Evolutionary conservation across 1,140 invertebrate species (phyloP).

Genomic region (Agraylea sexmaculata): DNA sequence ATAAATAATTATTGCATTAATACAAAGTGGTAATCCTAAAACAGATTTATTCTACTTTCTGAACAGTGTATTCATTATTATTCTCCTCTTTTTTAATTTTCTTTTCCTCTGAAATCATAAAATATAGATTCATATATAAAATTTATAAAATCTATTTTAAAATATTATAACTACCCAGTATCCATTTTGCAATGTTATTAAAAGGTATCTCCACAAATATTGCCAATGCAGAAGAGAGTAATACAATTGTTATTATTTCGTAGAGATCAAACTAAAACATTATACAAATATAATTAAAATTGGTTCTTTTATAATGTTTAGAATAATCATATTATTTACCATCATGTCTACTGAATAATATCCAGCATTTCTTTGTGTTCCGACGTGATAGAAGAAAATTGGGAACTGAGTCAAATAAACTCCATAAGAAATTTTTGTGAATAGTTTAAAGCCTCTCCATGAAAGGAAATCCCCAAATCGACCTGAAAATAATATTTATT

Average conservation of each 20-base stretch:
- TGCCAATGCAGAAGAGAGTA: conserved; percentile 29
- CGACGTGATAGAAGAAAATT: conserved; percentile 46
- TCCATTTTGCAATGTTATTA: conserved; percentile 36
- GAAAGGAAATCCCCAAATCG: conserved; percentile 32
- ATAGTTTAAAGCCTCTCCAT: conserved; percentile 40
- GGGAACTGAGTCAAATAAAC: conserved; percentile 48
- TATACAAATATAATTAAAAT: conserved; percentile 1
- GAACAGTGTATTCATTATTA: too few species aligned
- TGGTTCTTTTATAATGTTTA: conserved; percentile 1
- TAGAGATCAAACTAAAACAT: conserved; percentile 32
- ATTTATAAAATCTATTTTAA: background rate
- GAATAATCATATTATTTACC: conserved; percentile 25
- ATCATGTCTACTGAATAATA: conserved; percentile 33
- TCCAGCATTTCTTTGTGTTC: conserved; percentile 35
- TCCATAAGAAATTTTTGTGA: conserved; percentile 48
- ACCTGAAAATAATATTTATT: conserved; percentile 24
- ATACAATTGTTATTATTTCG: conserved; percentile 28
- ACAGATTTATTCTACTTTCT: too few species aligned
- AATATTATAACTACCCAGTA: conserved; percentile 27
- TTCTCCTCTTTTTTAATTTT: too few species aligned
- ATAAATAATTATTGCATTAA: too few species aligned
- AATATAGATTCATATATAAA: background rate
- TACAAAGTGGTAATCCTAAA: too few species aligned
- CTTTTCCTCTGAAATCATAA: too few species aligned
- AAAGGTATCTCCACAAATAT: conserved; percentile 38